Evolutionary conservation across 2,888 invertebrate species (phyloP), one percentile per base, ranked within the genome.

Genomic region (Liopterus haemorrhoidalis): DNA sequence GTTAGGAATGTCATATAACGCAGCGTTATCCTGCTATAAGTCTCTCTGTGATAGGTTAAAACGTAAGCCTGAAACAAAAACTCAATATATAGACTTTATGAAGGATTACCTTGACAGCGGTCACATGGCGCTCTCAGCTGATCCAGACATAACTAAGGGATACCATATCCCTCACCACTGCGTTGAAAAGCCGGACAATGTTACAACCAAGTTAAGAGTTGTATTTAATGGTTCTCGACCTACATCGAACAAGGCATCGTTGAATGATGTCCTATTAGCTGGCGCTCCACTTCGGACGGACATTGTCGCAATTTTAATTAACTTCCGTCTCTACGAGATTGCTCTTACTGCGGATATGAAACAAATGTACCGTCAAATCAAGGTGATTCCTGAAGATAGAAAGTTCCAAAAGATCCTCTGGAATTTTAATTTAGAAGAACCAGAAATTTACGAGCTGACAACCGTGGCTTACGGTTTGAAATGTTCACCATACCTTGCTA

Each of bases 311-410:
- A 28, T 46, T 2, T 25, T 49, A 16, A 6, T 49, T 14, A 32
- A 18, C 1, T 46, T 49, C 25, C 28, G 46, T 3, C 9, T 41
- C 2, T 37, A 27, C 20, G 5, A 18, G n/a, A 18, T 41, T 2
- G 49, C 30, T 1, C 35, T 46, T 15, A 46, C 41, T 3, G 33
- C 37, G 1, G 49, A 49, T 14, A 40, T 49, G 2, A 25, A 21
- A 5, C 46, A 52, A 19, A 54, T 54, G 51, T 54, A 46, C 27
- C 27, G 48, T 6, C 48, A 51, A 28, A 55, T 55, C 11, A 20
- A 40, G 18, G 37, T 53, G 11, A 8, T 19, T 11, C 27, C 30
- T n/a, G 42, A 30, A 18, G 41, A 51, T 35, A 33, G 49, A 9
- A 12, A 41, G 6, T 51, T 37, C 49, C 53, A 35, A 20, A 12